Base-by-base conservation (phyloP, 2,113 vertebrate species). In the Melanotaenia duboulayi region DNA sequence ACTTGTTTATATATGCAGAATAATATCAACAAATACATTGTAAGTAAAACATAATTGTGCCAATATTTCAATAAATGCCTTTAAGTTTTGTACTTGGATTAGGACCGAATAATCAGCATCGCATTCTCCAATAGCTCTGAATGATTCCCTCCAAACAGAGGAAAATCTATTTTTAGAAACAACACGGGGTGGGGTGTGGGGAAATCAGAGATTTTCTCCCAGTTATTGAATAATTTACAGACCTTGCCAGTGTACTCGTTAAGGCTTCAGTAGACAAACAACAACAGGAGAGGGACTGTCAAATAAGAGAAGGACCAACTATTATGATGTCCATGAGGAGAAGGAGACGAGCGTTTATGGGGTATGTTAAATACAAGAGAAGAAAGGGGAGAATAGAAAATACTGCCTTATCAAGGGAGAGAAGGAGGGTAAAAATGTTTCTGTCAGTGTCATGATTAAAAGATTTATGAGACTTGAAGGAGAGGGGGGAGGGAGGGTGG, bases 181-280 rank as follows among this genome's bases (percentile, higher is more conserved):
- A 86, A 82, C 75, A 78, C 65, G 65, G 44, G 51, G 72, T 62
- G 42, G 28, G 61, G 59, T 48, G 42, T 16, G 39, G 54, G 42
- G 28, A 54, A 46, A 70, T 79, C 58, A 73, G 71, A 75, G 72
- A 81, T 84, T 86, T 80, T 91, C 78, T 87, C 80, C 74, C 76
- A 80, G 78, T 90, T 87, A 89, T 88, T 92, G 85, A 92, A 91
- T 92, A 87, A 92, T 93, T 92, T 89, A 91, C 83, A 87, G 78
- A 57, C 69, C 65, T 78, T 81, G 84, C 76, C 83, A 74, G 78
- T 77, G 81, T 82, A 85, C 86, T 93, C 83, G 91, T 92, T 91
- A 91, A 82, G 58, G 56, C 79, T 42, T 87, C 84, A 85, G 81
- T 68, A 71, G 84, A 70, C 52, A 88, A 87, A 74, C 81, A 85